Conservation (phyloP, 2,797 vertebrate genomes). For the Acanthornis magna region DNA sequence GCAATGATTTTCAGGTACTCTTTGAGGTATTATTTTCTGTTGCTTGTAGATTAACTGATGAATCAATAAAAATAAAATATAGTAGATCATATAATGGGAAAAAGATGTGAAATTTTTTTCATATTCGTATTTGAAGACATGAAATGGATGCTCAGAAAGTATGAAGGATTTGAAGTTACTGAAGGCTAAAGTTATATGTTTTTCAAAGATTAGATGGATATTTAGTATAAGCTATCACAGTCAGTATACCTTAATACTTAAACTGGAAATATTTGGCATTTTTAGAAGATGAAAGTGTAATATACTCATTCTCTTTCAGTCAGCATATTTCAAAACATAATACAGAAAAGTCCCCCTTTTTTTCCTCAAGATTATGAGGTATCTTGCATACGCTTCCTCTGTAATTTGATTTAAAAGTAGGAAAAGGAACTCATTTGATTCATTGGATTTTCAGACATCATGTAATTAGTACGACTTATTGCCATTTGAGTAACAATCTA, state of each 20-base stretch:
- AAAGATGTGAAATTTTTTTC: conserved; percentile 10
- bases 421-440: background rate
- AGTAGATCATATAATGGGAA: background rate
- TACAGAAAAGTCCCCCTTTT: background rate
- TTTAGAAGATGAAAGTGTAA: conserved; percentile 8
- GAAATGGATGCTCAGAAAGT: conserved; percentile 32
- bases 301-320: conserved; percentile 10
- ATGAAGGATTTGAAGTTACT: conserved; percentile 1
- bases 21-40: background rate
- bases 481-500: background rate
- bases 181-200: conserved; percentile 29
- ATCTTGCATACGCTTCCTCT: background rate
- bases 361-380: background rate
- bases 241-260: background rate
- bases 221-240: conserved; percentile 22
- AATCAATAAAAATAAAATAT: background rate
- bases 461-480: background rate
- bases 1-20: background rate
- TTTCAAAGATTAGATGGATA: conserved; percentile 10
- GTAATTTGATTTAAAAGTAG: background rate
- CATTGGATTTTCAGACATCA: background rate
- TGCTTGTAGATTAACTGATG: background rate
- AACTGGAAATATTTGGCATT: background rate
- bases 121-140: conserved; percentile 36
- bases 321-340: background rate